A percentile compares a stretch with the other conserved stretches of the same genome.
These are phyloP conservation scores for Calephelis perditalis DNA, from an alignment of 2,888 invertebrate species.

Conservation along the genomic window DNA sequence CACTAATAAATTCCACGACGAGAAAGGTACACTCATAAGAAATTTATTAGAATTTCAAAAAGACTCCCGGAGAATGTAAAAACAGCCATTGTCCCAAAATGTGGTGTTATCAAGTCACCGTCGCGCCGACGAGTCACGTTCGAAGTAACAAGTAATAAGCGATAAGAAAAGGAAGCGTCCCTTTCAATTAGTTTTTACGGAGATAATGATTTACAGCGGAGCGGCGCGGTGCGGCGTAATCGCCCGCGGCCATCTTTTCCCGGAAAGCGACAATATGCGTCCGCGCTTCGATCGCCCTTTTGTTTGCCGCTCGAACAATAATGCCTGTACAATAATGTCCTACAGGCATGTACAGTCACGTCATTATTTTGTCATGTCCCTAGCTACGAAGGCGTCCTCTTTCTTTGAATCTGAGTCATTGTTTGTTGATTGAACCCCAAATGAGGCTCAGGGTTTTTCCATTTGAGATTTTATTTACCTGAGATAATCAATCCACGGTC, in stretches of 20 bases:
- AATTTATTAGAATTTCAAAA: constrained; percentile 16
- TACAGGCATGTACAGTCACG: constrained; percentile 21
- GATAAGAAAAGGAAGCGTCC: constrained; percentile 56
- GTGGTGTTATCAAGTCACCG: constrained; percentile 25
- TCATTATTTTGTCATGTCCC: not conserved
- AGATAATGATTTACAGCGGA: constrained; percentile 62
- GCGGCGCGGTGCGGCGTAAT: constrained; percentile 37
- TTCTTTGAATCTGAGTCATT: too few species aligned
- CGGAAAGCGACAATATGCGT: constrained; percentile 61
- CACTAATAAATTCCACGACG: too few species aligned
- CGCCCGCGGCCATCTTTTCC: constrained; percentile 50
- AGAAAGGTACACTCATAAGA: constrained; percentile 12
- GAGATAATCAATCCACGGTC: too few species aligned
- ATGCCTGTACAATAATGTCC: constrained; percentile 26
- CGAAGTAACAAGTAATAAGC: constrained; percentile 39
- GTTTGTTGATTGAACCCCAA: too few species aligned
- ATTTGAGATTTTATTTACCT: too few species aligned
- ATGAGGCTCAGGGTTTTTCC: too few species aligned
- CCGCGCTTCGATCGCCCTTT: constrained; percentile 42
- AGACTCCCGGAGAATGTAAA: constrained; percentile 9
- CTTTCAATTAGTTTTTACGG: constrained; percentile 69
- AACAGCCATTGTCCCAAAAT: constrained; percentile 17
- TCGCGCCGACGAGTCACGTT: constrained; percentile 29
- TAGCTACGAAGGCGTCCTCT: too few species aligned
- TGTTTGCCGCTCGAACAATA: constrained; percentile 33